A percentile compares a stretch with the other conserved stretches of the same genome.
These are phyloP conservation scores for Pogonocichla stellata DNA, from an alignment of 2,113 vertebrate species.

Conservation along the genomic window DNA sequence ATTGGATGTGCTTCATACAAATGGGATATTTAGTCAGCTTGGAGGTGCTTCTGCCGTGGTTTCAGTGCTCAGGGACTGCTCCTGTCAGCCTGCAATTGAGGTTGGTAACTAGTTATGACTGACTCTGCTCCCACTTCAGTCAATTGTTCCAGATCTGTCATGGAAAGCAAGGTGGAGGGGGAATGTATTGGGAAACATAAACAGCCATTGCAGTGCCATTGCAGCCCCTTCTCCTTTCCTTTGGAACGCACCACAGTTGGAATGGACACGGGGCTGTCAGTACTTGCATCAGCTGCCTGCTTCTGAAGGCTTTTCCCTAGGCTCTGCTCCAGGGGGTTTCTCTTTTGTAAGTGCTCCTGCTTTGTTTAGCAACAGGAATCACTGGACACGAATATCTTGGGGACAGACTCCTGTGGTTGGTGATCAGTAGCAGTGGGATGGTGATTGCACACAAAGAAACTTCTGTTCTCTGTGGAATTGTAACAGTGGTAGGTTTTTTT, in stretches of 20 bases:
- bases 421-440: not conserved
- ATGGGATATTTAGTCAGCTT: slow-evolving; percentile 63
- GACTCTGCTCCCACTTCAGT: slow-evolving; percentile 5
- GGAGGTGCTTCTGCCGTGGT: slow-evolving; percentile 17
- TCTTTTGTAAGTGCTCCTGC: not conserved
- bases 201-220: not conserved
- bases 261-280: not conserved
- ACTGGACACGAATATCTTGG: not conserved
- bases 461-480: not conserved
- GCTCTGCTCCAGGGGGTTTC: not conserved
- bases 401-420: not conserved
- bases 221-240: not conserved
- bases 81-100: slow-evolving; percentile 43
- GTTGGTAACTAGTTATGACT: slow-evolving; percentile 32
- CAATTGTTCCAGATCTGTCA: slow-evolving; percentile 5
- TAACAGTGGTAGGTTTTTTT: not conserved
- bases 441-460: not conserved
- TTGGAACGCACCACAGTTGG: accelerated
- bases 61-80: not conserved
- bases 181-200: not conserved
- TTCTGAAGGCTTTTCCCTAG: not conserved
- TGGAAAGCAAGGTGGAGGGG: not conserved
- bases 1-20: slow-evolving; percentile 54
- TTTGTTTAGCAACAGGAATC: not conserved
- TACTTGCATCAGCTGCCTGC: too few species aligned